Evolutionary conservation across 2,113 vertebrate species (phyloP), one percentile per base, ranked within the genome.

Genomic region (Atractosteus spatula): DNA sequence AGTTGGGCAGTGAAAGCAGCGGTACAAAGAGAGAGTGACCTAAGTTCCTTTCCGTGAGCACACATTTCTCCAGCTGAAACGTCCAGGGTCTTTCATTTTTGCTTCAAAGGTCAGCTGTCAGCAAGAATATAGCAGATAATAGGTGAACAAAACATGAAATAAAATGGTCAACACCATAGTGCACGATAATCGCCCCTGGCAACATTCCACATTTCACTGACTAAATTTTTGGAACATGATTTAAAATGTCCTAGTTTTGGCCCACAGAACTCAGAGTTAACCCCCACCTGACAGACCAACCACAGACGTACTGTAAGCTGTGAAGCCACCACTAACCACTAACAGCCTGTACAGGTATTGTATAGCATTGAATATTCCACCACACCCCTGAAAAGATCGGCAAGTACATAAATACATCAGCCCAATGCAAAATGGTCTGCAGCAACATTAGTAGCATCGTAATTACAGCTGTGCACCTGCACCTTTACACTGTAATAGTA

Each of bases 21-120:
- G 65, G 41, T 45, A 65, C 13, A 41, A 65, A 55, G 65, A 16
- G 62, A 54, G 61, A 55, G 47, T 55, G 70, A 63, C 62, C 62
- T 66, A 43, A 29, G 41, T 66, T 43, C 16, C 6, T 17, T 29
- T 57, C 57, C 44, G 59, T 47, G 66, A 44, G 42, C 62, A 55
- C 7, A 14, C 29, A 41, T 4, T 14, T 51, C 29, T 29, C 5
- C 29, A 57, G 17, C 16, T 7, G 11, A 7, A 14, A 54, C 12
- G 14, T 55, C 5, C 29, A 41, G 54, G 14, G 51, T 16, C 44
- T 16, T 65, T 85, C 80, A 78, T 82, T 85, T 81, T 70, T 72
- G 8, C 73, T 75, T 29, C 7, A 90, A 92, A 92, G 88, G 91
- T 90, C 89, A 88, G 76, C 75, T 76, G 80, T 90, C 91, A 88